Base-by-base conservation (phyloP, 2,888 invertebrate genomes). In the Sisyra nigra region DNA sequence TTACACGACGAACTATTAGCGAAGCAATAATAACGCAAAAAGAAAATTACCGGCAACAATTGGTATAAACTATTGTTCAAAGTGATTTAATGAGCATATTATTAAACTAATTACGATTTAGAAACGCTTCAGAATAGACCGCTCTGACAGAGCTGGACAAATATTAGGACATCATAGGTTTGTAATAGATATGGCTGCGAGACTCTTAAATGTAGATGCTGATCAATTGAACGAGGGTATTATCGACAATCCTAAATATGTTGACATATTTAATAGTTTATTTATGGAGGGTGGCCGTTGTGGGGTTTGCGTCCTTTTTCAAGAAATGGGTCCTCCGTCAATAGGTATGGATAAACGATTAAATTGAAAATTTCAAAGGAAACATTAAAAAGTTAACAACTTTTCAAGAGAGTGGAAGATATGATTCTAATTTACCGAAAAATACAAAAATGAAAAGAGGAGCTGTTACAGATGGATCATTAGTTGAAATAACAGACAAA, bases 151-250 rank as follows among this genome's bases (percentile, higher is more conserved):
- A 36, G 55, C 62, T 40, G 53, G 64, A 49, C 54, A 61, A 51
- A 51, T 76, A 54, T 61, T 63, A 56, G 54, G 70, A 54, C 55
- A 63, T 41, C 79, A 82, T 54, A 69, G 76, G 47, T 77, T 76
- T 57, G 60, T 86, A 1, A 60, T 85, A 47, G 80, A 80, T 51
- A 70, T 75, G 55, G 74, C 74, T 24, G 75, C 77, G 7, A 61
- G 67, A 19, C 65, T 71, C 50, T 59, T 76, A 47, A 66, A 70
- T 51, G 61, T 67, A 43, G 60, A 70, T n/a, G 49, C 62, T 9
- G 69, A 69, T 18, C 68, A 69, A 48, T 65, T 81, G 2, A 64
- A 80, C 60, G 82, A 83, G 45, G 83, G 81, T 40, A 67, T 82
- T 4, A 68, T 72, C 42, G 88, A 88, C 58, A 70, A 72, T 38